Evolutionary conservation across 2,797 vertebrate genomes (phyloP).

Genomic region (Melanogrammus aeglefinus): DNA sequence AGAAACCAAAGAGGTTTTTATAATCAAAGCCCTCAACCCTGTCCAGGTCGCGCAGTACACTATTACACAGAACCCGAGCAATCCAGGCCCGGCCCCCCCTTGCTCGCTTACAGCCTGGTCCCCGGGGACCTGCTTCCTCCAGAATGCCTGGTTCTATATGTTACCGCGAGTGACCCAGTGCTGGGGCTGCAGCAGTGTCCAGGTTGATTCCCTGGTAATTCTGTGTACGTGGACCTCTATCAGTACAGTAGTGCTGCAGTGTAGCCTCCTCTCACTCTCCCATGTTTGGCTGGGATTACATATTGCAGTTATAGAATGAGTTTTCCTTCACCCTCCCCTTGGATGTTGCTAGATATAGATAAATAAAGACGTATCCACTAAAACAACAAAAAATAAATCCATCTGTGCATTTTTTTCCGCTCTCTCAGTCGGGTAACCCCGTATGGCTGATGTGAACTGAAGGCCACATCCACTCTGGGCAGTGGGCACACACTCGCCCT

Average conservation of each 20-base stretch:
- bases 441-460: constrained; percentile 26
- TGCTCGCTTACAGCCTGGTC: background rate
- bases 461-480: constrained; percentile 11
- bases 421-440: constrained; percentile 20
- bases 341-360: background rate
- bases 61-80: constrained; percentile 24
- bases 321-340: constrained; percentile 12
- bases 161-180: background rate
- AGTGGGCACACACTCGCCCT: constrained; percentile 3
- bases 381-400: constrained; percentile 14
- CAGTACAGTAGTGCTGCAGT: background rate
- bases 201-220: background rate
- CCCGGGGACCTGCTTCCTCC: background rate
- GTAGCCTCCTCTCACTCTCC: constrained; percentile 2
- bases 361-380: background rate
- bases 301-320: constrained; percentile 33
- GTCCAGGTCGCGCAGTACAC: constrained; percentile 34
- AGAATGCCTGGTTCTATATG: background rate
- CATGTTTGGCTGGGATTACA: background rate
- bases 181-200: background rate
- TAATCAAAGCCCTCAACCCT: constrained; percentile 24
- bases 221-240: background rate
- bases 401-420: constrained; percentile 26
- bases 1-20: constrained; percentile 38
- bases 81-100: background rate